Conservation (phyloP, 2,113 vertebrate species). For the Semnornis frantzii region DNA sequence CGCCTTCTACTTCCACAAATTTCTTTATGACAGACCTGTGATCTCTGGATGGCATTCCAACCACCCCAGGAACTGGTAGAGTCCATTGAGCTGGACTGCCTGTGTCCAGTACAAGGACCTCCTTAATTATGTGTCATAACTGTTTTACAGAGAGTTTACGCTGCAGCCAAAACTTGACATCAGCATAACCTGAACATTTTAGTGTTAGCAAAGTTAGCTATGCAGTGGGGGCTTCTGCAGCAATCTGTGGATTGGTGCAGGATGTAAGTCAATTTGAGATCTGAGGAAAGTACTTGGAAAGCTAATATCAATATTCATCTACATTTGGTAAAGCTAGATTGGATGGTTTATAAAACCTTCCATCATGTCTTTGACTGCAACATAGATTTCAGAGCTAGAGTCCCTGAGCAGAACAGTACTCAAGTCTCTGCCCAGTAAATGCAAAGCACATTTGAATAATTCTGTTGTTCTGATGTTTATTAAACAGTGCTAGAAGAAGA, state of each 20-base stretch:
- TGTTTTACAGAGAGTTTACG: background rate
- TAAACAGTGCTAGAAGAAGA: slow-evolving; percentile 48
- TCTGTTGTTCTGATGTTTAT: slow-evolving; percentile 20
- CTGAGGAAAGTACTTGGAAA: background rate
- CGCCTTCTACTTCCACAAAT: background rate
- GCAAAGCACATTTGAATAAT: slow-evolving; percentile 50
- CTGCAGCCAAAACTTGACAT: background rate
- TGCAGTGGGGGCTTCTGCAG: background rate
- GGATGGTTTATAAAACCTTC: background rate
- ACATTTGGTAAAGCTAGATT: background rate
- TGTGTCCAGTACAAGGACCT: background rate
- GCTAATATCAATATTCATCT: background rate
- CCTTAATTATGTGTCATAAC: background rate
- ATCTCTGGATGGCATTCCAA: background rate
- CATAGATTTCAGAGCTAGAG: slow-evolving; percentile 3
- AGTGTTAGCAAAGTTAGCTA: background rate
- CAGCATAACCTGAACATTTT: background rate
- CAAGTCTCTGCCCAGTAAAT: background rate
- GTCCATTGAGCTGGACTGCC: background rate
- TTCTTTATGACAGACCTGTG: background rate
- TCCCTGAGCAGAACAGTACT: background rate
- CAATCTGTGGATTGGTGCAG: background rate
- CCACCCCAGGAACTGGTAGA: background rate
- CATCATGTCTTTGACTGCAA: background rate
- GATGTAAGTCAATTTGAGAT: background rate